These are phyloP conservation scores for Brachirus orientalis DNA, from an alignment of 2,113 vertebrate genomes.

Conservation along the genomic window DNA sequence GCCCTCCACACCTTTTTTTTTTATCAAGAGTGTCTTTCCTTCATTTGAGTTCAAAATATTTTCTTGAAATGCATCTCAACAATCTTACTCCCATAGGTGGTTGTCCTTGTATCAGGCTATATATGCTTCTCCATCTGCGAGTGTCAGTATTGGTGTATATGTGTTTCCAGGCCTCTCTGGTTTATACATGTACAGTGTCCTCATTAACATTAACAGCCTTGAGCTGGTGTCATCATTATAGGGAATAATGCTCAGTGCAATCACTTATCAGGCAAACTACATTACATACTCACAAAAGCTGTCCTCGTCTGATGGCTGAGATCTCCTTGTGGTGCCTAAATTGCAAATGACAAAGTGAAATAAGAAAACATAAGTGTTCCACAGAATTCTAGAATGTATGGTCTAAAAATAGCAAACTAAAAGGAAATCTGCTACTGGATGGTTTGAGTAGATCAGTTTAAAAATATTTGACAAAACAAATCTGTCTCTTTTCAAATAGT, in stretches of 20 bases:
- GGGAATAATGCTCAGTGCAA: constrained; percentile 79
- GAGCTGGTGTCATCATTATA: constrained; percentile 77
- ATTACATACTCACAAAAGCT: constrained; percentile 67
- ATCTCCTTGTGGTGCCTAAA: constrained; percentile 64
- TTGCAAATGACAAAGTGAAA: constrained; percentile 53
- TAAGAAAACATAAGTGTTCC: background rate
- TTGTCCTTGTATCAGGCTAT: constrained; percentile 47
- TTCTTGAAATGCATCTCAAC: background rate
- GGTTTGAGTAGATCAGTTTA: too few relatives aligned
- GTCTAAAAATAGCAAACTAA: too few relatives aligned
- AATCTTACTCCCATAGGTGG: constrained; percentile 2
- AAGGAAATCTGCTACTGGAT: too few relatives aligned
- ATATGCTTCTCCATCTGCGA: constrained; percentile 21
- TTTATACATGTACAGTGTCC: constrained; percentile 71
- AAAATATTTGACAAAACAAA: too few relatives aligned
- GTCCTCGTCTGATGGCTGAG: constrained; percentile 65
- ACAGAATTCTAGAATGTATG: too few relatives aligned
- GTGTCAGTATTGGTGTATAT: constrained; percentile 6
- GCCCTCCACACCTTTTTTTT: background rate
- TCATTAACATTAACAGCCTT: constrained; percentile 80
- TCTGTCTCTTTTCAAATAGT: too few relatives aligned
- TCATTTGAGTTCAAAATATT: constrained; percentile 9
- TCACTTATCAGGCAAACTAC: constrained; percentile 73
- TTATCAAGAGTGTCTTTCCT: background rate
- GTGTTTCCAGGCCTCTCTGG: constrained; percentile 40